Conservation (phyloP, 2,797 vertebrate genomes). For the Odontamblyopus lacepedii region DNA sequence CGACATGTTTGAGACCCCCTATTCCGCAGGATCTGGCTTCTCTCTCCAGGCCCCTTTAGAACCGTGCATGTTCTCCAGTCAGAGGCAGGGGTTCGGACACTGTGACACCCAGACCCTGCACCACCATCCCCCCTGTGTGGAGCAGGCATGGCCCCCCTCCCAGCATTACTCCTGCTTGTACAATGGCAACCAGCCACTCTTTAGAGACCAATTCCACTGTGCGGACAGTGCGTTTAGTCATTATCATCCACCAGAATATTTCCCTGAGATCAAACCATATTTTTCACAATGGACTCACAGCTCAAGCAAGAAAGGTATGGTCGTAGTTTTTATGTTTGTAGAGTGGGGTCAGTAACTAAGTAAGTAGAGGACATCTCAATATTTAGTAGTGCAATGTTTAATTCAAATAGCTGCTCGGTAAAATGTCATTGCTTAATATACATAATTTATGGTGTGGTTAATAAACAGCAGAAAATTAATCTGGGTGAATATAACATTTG, state of each 20-base stretch:
- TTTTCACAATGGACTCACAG: slow-evolving; percentile 88
- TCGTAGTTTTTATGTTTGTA: too few relatives aligned
- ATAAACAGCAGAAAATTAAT: not conserved
- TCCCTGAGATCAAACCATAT: slow-evolving; percentile 86
- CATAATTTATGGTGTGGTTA: too few relatives aligned
- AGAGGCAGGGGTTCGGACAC: slow-evolving; percentile 81
- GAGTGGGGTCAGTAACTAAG: too few relatives aligned
- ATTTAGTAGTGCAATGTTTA: too few relatives aligned
- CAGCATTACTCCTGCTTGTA: slow-evolving; percentile 89
- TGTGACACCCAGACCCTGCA: slow-evolving; percentile 85
- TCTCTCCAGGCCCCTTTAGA: slow-evolving; percentile 81
- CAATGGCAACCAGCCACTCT: slow-evolving; percentile 76
- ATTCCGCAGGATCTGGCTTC: slow-evolving; percentile 79
- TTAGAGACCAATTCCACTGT: slow-evolving; percentile 89
- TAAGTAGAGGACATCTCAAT: too few relatives aligned
- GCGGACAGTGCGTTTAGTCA: slow-evolving; percentile 89
- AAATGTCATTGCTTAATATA: too few relatives aligned
- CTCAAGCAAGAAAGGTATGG: slow-evolving; percentile 91
- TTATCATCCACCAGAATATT: slow-evolving; percentile 87
- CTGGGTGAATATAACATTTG: too few relatives aligned
- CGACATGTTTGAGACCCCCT: slow-evolving; percentile 87
- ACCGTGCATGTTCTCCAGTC: slow-evolving; percentile 86
- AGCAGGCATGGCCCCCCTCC: slow-evolving; percentile 88
- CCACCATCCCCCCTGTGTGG: slow-evolving; percentile 89
- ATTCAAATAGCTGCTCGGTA: too few relatives aligned